Percentiles rank a stretch among this genome's conserved stretches.
phyloP scores from a whole-genome alignment of 2,888 invertebrate species.

The Scotopteryx bipunctaria region DNA sequence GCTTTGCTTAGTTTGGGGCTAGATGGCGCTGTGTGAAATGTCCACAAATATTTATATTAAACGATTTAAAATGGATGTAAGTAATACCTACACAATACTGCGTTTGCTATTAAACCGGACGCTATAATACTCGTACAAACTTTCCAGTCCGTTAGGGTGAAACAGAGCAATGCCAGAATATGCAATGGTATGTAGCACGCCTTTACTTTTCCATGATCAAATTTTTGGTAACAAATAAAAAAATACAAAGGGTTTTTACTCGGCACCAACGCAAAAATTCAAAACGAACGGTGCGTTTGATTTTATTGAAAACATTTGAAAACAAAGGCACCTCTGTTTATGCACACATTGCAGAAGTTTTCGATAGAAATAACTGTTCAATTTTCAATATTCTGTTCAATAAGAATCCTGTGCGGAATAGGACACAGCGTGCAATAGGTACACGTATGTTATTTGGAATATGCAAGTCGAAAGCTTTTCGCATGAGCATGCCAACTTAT shows the following conservation, averaged over 20 bases:
- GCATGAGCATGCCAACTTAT: not conserved
- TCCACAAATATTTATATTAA: too few species aligned
- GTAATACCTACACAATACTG: too few species aligned
- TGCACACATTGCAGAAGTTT: slow-evolving; percentile 32
- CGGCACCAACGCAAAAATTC: slow-evolving; percentile 3
- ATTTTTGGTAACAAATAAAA: not conserved
- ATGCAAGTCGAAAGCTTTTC: slow-evolving; percentile 22
- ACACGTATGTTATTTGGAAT: slow-evolving; percentile 28
- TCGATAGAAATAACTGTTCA: slow-evolving; percentile 34
- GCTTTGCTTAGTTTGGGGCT: too few species aligned
- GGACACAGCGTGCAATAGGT: slow-evolving; percentile 24
- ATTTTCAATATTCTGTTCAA: slow-evolving; percentile 53
- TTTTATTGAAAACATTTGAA: slow-evolving; percentile 29
- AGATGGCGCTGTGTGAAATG: too few species aligned
- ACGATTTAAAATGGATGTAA: too few species aligned
- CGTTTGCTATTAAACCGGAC: too few species aligned
- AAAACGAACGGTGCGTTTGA: slow-evolving; percentile 18
- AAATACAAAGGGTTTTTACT: not conserved
- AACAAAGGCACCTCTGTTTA: slow-evolving; percentile 12
- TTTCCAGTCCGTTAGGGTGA: too few species aligned
- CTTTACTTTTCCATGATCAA: not conserved
- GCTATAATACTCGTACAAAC: too few species aligned
- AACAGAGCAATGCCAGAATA: not conserved
- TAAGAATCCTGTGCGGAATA: slow-evolving; percentile 38
- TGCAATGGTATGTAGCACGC: not conserved